Conservation (phyloP, 1,140 invertebrate genomes). For the Zaprionus kolodkinae region DNA sequence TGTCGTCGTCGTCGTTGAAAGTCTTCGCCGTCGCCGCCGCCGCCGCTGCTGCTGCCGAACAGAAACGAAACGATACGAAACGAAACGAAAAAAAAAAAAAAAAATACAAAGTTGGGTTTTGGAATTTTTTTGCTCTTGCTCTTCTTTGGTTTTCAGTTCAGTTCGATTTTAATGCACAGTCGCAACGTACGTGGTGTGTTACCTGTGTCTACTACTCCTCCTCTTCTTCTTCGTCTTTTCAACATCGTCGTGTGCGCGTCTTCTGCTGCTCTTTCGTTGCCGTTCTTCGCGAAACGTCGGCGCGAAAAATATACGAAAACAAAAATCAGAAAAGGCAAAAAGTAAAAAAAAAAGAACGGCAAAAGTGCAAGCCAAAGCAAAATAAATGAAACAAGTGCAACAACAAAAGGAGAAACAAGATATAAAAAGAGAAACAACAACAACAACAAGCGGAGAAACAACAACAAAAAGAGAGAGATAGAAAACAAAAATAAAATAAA, state of each 20-base stretch:
- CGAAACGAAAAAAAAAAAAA: slow-evolving; percentile 34
- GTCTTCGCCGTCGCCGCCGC: slow-evolving; percentile 44
- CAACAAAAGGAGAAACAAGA: slow-evolving; percentile 20
- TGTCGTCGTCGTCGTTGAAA: slow-evolving; percentile 48
- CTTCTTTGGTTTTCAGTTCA: slow-evolving; percentile 82
- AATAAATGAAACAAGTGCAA: slow-evolving; percentile 42
- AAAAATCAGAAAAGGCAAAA: slow-evolving; percentile 37
- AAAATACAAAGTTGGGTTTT: slow-evolving; percentile 71
- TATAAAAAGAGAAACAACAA: slow-evolving; percentile 6
- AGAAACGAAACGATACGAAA: slow-evolving; percentile 37
- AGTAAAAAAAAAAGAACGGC: slow-evolving; percentile 30
- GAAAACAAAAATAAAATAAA: too few relatives aligned
- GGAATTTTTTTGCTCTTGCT: slow-evolving; percentile 81
- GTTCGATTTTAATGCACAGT: slow-evolving; percentile 82
- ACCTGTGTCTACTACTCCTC: slow-evolving; percentile 38
- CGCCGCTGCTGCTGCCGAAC: slow-evolving; percentile 38
- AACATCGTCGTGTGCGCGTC: slow-evolving; percentile 12
- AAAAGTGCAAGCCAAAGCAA: slow-evolving; percentile 43
- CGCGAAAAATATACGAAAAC: slow-evolving; percentile 22
- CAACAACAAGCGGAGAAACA: slow-evolving; percentile 40
- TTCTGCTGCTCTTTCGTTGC: slow-evolving; percentile 8
- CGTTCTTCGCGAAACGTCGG: slow-evolving; percentile 26
- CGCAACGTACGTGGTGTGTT: slow-evolving; percentile 67
- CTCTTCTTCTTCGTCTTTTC: slow-evolving; percentile 17
- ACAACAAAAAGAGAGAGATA: slow-evolving; percentile 26